Conservation (phyloP, 2,797 vertebrate species). For the Hylomyscus alleni region DNA sequence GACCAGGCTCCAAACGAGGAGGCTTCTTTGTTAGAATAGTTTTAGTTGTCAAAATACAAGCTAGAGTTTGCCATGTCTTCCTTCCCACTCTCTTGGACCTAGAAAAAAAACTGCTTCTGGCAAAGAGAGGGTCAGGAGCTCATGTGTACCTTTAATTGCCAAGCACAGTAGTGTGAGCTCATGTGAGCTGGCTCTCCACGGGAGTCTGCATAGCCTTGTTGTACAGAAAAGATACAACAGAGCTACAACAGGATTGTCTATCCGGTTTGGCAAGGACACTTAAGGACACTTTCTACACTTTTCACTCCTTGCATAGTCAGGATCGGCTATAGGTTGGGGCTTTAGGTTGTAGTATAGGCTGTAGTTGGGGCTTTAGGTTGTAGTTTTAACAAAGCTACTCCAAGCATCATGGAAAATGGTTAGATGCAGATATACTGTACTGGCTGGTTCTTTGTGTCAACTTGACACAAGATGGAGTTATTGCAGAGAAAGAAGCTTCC, state of each 20-base stretch:
- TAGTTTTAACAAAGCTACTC: slow-evolving; percentile 19
- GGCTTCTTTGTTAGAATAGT: neutral
- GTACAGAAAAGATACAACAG: neutral
- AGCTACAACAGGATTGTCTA: neutral
- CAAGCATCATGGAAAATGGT: neutral
- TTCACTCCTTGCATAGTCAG: neutral
- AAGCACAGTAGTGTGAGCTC: neutral
- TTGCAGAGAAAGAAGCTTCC: too few species aligned
- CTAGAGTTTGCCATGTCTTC: neutral
- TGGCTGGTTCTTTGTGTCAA: too few species aligned
- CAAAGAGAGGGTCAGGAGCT: neutral
- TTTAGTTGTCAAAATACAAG: slow-evolving; percentile 13
- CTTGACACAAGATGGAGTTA: too few species aligned
- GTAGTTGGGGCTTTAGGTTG: neutral
- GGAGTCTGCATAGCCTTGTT: neutral
- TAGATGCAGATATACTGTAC: neutral
- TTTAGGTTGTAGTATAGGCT: neutral
- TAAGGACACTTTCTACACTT: too few species aligned
- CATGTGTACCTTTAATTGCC: neutral
- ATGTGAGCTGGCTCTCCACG: neutral
- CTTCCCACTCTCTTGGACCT: neutral
- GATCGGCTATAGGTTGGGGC: neutral
- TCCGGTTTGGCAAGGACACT: neutral
- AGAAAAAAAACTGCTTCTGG: neutral
- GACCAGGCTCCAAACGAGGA: neutral